A percentile compares a stretch with the other conserved stretches of the same genome.
Evolutionary conservation across 2,888 invertebrate genomes (phyloP).

Genomic region (Napeogenes inachia): DNA sequence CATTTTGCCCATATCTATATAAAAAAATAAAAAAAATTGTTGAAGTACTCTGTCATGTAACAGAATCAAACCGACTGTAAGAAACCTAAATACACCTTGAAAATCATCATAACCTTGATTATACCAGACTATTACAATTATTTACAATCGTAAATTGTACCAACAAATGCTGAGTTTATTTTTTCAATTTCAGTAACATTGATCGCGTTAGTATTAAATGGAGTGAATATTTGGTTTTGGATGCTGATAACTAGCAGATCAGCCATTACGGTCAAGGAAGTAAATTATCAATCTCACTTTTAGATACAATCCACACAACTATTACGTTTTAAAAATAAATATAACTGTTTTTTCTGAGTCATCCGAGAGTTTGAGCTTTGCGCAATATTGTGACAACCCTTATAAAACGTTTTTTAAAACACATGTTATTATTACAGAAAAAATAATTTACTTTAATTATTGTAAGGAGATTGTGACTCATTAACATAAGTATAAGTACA

Average conservation of each 20-base stretch:
- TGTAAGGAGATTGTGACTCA: no score
- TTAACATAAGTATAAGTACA: no score
- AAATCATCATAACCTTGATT: conserved; percentile 38
- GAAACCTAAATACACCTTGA: conserved; percentile 24
- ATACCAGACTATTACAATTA: conserved; percentile 50
- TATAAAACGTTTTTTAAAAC: no score
- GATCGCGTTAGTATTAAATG: conserved; percentile 42
- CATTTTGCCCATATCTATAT: no score
- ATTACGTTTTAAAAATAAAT: conserved; percentile 5
- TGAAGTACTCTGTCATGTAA: no score
- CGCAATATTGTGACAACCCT: no score
- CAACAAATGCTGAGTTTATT: conserved; percentile 58
- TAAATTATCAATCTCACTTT: conserved; percentile 29
- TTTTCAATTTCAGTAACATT: conserved; percentile 53
- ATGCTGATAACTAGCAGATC: conserved; percentile 35
- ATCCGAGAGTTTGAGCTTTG: no score
- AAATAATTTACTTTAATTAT: no score
- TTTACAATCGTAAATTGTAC: conserved; percentile 62
- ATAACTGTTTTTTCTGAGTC: neutral
- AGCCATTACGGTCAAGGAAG: conserved; percentile 44
- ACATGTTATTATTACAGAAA: no score
- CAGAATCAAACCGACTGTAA: no score
- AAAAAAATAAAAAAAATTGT: no score
- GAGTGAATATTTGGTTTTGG: conserved; percentile 39
- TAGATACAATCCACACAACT: neutral